phyloP scores from a whole-genome alignment of 2,113 vertebrate genomes.

The Zosterops borbonicus region DNA sequence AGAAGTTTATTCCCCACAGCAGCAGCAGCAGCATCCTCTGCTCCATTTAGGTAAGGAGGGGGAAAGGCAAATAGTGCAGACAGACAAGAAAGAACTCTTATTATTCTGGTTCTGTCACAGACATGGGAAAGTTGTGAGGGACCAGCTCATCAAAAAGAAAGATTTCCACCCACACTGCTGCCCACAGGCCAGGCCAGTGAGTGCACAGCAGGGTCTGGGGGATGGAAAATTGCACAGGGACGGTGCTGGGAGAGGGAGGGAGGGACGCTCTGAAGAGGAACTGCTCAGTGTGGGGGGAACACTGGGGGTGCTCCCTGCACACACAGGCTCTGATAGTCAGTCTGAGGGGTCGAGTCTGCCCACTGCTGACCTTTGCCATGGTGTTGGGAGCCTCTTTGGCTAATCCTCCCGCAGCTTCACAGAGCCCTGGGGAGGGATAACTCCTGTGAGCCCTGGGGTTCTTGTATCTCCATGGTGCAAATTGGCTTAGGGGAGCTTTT shows the following conservation, averaged over 20 bases:
- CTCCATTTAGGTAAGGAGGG: not conserved
- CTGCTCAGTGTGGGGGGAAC: not conserved
- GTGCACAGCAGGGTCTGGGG: accelerated
- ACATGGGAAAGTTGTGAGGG: not conserved
- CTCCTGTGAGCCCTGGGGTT: not conserved
- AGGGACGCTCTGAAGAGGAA: not conserved
- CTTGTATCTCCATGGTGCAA: not conserved
- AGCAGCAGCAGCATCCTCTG: not conserved
- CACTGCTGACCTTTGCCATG: not conserved
- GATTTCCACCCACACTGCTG: not conserved
- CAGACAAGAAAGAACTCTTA: not conserved
- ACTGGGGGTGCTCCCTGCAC: not conserved
- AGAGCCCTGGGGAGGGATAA: not conserved
- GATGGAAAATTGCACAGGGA: not conserved
- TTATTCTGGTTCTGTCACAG: not conserved
- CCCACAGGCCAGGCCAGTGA: not conserved
- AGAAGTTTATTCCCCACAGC: not conserved
- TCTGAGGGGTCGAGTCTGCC: not conserved
- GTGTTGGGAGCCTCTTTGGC: not conserved
- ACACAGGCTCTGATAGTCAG: accelerated
- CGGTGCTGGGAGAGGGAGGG: not conserved
- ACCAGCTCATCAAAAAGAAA: not conserved
- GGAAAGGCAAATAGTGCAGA: not conserved
- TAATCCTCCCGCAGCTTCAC: not conserved
- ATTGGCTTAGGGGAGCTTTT: not conserved